Evolutionary conservation across 2,888 invertebrate species (phyloP).

Genomic region (Ypsolopha scabrella): DNA sequence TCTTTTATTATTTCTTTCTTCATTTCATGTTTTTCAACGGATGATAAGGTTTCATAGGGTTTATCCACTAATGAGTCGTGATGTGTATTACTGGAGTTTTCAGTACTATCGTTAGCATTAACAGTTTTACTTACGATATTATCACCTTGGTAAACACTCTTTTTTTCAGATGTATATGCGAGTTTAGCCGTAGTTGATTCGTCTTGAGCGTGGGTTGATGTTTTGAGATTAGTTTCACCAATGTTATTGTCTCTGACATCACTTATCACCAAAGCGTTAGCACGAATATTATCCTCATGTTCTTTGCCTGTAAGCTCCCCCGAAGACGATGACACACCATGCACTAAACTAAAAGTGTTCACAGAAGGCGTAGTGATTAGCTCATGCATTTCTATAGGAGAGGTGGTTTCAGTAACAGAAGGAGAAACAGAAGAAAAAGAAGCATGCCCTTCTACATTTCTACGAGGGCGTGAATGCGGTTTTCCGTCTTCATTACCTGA

Average conservation of each 20-base stretch:
- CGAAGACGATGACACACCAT: slow-evolving; percentile 45
- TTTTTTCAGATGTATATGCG: too few relatives aligned
- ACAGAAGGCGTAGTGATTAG: slow-evolving; percentile 49
- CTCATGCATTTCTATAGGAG: slow-evolving; percentile 63
- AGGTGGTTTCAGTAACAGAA: slow-evolving; percentile 37
- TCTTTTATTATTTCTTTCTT: too few relatives aligned
- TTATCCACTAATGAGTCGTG: too few relatives aligned
- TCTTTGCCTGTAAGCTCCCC: slow-evolving; percentile 19
- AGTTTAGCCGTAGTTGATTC: slow-evolving; percentile 21
- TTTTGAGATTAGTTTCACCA: slow-evolving; percentile 46
- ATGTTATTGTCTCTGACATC: slow-evolving; percentile 31
- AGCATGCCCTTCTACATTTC: slow-evolving; percentile 76
- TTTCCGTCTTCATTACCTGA: slow-evolving; percentile 56
- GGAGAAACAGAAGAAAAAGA: slow-evolving; percentile 43
- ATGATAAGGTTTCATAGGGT: too few relatives aligned
- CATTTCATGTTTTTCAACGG: too few relatives aligned
- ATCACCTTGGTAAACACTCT: too few relatives aligned
- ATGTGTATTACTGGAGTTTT: too few relatives aligned
- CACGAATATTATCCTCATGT: slow-evolving; percentile 27
- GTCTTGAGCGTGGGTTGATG: slow-evolving; percentile 12
- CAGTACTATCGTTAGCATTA: too few relatives aligned
- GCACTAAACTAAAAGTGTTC: slow-evolving; percentile 56
- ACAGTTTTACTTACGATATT: too few relatives aligned
- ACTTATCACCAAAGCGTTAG: slow-evolving; percentile 39
- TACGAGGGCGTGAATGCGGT: slow-evolving; percentile 75